phyloP scores from a whole-genome alignment of 1,140 invertebrate species.

The Bombus ignitus region DNA sequence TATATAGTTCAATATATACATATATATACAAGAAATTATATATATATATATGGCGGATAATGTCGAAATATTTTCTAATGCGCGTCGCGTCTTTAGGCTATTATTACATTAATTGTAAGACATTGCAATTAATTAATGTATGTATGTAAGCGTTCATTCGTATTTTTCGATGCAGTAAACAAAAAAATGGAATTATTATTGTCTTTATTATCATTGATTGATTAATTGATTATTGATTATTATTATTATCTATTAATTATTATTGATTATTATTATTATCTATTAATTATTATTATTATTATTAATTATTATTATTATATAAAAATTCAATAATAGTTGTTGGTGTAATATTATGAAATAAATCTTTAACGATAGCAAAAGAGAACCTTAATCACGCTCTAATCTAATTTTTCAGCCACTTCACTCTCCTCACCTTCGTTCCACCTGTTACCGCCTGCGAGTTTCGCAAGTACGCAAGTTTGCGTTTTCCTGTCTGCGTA shows the following conservation, averaged over 20 bases:
- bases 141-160: constrained; percentile 81
- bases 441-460: not conserved
- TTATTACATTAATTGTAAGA: constrained; percentile 74
- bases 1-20: constrained; percentile 56
- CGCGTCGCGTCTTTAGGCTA: constrained; percentile 74
- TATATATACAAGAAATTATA: constrained; percentile 36
- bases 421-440: not conserved
- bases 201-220: constrained; percentile 70
- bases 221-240: constrained; percentile 54
- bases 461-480: not conserved
- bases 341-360: constrained; percentile 83
- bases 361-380: constrained; percentile 80
- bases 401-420: not conserved
- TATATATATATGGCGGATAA: constrained; percentile 54
- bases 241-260: constrained; percentile 75
- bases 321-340: constrained; percentile 82
- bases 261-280: constrained; percentile 77
- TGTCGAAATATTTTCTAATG: constrained; percentile 68
- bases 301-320: constrained; percentile 76
- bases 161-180: constrained; percentile 81
- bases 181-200: constrained; percentile 70
- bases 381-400: not conserved
- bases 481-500: not conserved
- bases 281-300: constrained; percentile 52
- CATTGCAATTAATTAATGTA: constrained; percentile 77